Conservation (phyloP, 2,888 invertebrate species). For the Cheilosia grossa region DNA sequence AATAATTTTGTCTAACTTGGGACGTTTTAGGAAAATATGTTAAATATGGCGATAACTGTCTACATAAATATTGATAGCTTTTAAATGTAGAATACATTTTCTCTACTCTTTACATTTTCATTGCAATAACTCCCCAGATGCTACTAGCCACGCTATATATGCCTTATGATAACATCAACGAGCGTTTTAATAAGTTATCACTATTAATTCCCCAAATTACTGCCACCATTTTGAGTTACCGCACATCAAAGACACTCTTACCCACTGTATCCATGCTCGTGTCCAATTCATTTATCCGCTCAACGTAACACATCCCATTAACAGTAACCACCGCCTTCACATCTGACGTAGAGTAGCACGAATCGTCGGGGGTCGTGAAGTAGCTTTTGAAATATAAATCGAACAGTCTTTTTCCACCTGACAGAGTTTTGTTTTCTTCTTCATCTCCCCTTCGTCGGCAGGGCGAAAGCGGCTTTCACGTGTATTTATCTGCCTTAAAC, state of each 20-base stretch:
- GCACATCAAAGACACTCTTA: background rate
- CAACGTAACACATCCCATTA: constrained; percentile 26
- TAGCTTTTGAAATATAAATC: constrained; percentile 19
- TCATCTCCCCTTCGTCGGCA: background rate
- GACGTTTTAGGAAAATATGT: too few relatives aligned
- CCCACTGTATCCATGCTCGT: constrained; percentile 42
- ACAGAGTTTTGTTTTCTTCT: constrained; percentile 23
- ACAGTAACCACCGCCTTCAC: constrained; percentile 3
- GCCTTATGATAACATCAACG: too few relatives aligned
- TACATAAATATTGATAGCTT: too few relatives aligned
- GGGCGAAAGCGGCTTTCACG: background rate
- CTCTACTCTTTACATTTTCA: too few relatives aligned
- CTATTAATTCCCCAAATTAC: too few relatives aligned
- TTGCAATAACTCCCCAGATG: too few relatives aligned
- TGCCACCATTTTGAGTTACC: too few relatives aligned
- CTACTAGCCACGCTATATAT: too few relatives aligned
- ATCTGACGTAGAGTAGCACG: background rate
- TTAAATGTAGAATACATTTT: too few relatives aligned
- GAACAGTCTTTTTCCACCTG: constrained; percentile 53
- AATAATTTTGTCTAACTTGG: too few relatives aligned
- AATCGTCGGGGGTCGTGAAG: background rate
- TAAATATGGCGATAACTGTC: too few relatives aligned
- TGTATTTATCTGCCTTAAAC: background rate
- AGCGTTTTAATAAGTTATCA: too few relatives aligned
- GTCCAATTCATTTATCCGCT: constrained; percentile 35